Evolutionary conservation across 2,113 vertebrate species (phyloP).

Genomic region (Anguilla rostrata): DNA sequence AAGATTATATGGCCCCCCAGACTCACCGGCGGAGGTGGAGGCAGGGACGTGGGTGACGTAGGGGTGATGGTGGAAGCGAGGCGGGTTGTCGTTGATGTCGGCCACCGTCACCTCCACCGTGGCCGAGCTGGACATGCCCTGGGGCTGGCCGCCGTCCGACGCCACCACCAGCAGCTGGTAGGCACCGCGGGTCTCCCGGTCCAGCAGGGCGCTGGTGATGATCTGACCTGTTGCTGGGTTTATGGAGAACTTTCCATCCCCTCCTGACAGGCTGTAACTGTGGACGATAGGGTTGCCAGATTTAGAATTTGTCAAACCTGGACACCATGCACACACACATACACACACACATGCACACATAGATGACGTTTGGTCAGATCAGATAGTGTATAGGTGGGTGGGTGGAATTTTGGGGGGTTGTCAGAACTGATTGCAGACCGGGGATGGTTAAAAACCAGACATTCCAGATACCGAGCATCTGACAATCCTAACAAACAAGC

Average conservation of each 20-base stretch:
- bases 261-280: constrained; percentile 89
- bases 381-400: too few species aligned
- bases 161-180: constrained; percentile 92
- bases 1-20: too few species aligned
- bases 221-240: constrained; percentile 96
- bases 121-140: constrained; percentile 84
- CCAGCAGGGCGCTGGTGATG: constrained; percentile 89
- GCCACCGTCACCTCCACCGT: constrained; percentile 82
- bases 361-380: too few species aligned
- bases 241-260: constrained; percentile 91
- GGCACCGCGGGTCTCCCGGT: constrained; percentile 80
- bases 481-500: too few species aligned
- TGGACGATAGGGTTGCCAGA: constrained; percentile 9
- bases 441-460: too few species aligned
- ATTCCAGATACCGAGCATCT: too few species aligned
- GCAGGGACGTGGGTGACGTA: constrained; percentile 94
- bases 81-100: constrained; percentile 94
- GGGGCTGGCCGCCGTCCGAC: constrained; percentile 80
- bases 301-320: too few species aligned
- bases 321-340: too few species aligned
- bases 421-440: too few species aligned
- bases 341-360: too few species aligned
- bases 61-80: constrained; percentile 93
- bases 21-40: constrained; percentile 81
- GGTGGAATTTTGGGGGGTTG: too few species aligned